phyloP scores from a whole-genome alignment of 2,797 vertebrate genomes.

The Linurgus olivaceus region DNA sequence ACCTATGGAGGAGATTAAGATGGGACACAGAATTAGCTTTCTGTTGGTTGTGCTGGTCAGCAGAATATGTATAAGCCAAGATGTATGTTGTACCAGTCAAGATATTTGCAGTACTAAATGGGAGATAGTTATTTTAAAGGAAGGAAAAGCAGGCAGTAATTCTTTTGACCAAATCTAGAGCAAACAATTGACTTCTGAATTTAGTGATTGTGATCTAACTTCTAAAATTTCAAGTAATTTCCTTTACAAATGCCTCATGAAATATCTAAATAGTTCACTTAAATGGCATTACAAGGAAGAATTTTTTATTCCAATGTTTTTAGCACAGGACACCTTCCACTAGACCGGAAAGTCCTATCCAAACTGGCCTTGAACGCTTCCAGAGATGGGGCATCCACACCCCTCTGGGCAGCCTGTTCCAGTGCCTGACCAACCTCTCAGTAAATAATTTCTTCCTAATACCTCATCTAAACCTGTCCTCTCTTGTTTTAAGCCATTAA shows the following conservation, averaged over 20 bases:
- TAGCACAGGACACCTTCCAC: neutral
- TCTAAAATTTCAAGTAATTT: neutral
- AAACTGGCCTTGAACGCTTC: neutral
- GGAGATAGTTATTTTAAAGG: neutral
- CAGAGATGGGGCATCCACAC: too few relatives aligned
- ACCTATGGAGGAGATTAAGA: neutral
- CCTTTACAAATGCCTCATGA: neutral
- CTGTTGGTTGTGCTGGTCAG: neutral
- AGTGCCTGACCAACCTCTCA: neutral
- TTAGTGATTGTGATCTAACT: neutral
- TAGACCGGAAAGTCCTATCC: fast-evolving
- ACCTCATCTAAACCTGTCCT: neutral
- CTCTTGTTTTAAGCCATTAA: neutral
- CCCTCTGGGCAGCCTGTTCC: neutral
- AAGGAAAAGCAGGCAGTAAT: neutral
- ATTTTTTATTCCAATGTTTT: neutral
- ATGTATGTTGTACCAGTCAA: neutral
- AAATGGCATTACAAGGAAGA: neutral
- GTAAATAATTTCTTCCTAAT: neutral
- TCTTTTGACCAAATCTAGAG: neutral
- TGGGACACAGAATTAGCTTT: neutral
- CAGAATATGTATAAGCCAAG: neutral
- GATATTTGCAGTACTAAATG: neutral
- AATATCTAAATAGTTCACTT: neutral
- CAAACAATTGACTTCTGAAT: neutral